phyloP scores from a whole-genome alignment of 2,113 vertebrate species.

The Etheostoma spectabile region DNA sequence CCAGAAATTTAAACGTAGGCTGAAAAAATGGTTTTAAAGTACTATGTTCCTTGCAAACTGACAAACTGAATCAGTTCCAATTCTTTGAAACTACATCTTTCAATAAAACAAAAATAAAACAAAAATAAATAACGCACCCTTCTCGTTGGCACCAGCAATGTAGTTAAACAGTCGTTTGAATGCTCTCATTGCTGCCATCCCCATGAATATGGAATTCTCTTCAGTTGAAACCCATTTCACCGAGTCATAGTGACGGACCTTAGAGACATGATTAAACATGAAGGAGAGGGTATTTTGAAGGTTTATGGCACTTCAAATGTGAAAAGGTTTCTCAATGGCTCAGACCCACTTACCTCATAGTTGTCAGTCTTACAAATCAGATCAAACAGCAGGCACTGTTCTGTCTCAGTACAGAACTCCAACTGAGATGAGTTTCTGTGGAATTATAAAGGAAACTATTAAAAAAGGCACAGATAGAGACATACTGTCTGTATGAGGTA shows the following conservation, averaged over 20 bases:
- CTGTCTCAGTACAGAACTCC: constrained; percentile 70
- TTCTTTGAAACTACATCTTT: not conserved
- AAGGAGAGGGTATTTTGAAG: not conserved
- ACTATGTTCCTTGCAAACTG: not conserved
- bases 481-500: not conserved
- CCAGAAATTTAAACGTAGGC: not conserved
- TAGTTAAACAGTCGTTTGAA: constrained; percentile 79
- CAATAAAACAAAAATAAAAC: not conserved
- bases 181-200: constrained; percentile 25
- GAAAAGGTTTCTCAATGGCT: not conserved
- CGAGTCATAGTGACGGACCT: constrained; percentile 80
- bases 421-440: constrained; percentile 65
- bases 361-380: constrained; percentile 55
- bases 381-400: constrained; percentile 77
- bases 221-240: constrained; percentile 78
- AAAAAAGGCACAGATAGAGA: not conserved
- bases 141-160: constrained; percentile 76
- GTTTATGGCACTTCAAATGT: not conserved
- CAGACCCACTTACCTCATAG: constrained; percentile 75
- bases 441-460: not conserved
- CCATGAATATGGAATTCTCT: constrained; percentile 49
- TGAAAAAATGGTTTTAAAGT: not conserved
- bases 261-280: not conserved
- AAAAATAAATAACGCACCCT: constrained; percentile 42
- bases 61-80: not conserved